Conservation (phyloP, 2,888 invertebrate species). For the Lycaena phlaeas region DNA sequence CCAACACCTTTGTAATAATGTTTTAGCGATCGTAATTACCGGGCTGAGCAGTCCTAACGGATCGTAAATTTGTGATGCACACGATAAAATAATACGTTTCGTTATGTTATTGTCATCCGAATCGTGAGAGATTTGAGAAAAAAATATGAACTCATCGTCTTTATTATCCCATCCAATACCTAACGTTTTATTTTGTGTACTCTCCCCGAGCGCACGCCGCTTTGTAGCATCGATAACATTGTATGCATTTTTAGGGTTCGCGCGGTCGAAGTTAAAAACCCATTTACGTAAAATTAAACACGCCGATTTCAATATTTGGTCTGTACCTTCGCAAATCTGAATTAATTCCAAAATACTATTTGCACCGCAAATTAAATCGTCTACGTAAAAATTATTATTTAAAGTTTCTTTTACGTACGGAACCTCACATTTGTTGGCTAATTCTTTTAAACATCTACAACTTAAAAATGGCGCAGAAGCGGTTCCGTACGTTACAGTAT, state of each 20-base stretch:
- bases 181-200: constrained; percentile 10
- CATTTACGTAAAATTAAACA: constrained; percentile 17
- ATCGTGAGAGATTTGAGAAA: constrained; percentile 6
- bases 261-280: constrained; percentile 13
- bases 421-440: no score
- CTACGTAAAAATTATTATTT: no score
- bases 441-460: no score
- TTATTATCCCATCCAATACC: constrained; percentile 14
- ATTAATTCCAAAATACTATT: constrained; percentile 16
- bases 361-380: background rate
- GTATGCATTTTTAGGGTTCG: background rate
- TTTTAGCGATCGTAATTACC: constrained; percentile 16
- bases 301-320: constrained; percentile 5
- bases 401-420: no score
- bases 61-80: constrained; percentile 19
- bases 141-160: constrained; percentile 12
- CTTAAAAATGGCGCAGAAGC: no score
- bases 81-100: constrained; percentile 15
- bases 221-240: constrained; percentile 7
- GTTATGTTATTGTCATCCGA: background rate
- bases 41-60: constrained; percentile 20
- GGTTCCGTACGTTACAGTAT: no score
- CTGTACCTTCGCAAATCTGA: constrained; percentile 13
- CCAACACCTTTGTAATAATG: constrained; percentile 15
- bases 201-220: constrained; percentile 7